Evolutionary conservation across 2,888 invertebrate genomes (phyloP), one percentile per base, ranked within the genome.

Genomic region (Lycaena phlaeas): DNA sequence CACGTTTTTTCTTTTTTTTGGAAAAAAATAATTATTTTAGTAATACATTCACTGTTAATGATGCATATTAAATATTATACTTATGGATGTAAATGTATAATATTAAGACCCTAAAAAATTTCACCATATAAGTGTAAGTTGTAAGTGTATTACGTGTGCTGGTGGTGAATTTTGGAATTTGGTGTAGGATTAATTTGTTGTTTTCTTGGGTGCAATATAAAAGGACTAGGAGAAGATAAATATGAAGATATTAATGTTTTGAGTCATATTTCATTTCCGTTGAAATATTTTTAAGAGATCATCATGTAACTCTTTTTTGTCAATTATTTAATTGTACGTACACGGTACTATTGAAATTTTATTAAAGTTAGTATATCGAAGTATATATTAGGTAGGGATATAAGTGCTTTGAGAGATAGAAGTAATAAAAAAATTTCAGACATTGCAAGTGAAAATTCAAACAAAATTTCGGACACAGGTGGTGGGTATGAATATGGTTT

Each of bases 1-100:
- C 88, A 81, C 87, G 88, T 86, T 88, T 34, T 34, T 34, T 86
- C 87, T 88, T 87, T 82, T 87, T 82, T 85, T 82, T 86, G 84
- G 84, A 85, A 86, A 66, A 85, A 81, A 84, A 76, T 63, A 75
- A 68, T 62, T 61, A 63, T 67, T 74, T 78, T 79, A 78, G 82
- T 78, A 70, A 68, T 57, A 67, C 77, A 79, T 78, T 78, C 77
- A 68, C 69, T 75, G 77, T 81, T 78, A 78, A 68, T 61, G 43
- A 75, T 74, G 73, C 70, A 2, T 22, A 22, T 3, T 22, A 56
- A 56, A 53, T 55, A 61, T 57, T 56, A 62, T 56, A 57, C 38
- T 44, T 41, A 40, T 47, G 39, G 43, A 46, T 45, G 27, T 30
- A 41, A 31, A 37, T 49, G 41, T 27, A 34, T 31, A 40, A 27